Base-by-base conservation (phyloP, 2,888 invertebrate species). In the Hypomecis punctinalis region DNA sequence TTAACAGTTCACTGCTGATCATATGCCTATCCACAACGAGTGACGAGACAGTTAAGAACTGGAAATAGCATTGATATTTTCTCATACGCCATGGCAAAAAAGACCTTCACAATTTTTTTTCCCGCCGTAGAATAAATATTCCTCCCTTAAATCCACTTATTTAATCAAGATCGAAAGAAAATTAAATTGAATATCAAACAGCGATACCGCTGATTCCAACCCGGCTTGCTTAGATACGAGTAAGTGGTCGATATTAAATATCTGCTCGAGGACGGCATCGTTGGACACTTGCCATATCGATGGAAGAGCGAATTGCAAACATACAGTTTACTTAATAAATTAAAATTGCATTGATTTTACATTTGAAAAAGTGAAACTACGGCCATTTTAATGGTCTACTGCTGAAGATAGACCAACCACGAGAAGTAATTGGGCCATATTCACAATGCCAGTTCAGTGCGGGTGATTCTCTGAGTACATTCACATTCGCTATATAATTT, bases 221-320 rank as follows among this genome's bases (percentile, higher is more conserved):
- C 81, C 81, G 79, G 77, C 76, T 65, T 75, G 77, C 77, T 82
- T 81, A 87, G 87, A 89, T 86, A 89, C 56, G 39, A 37, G 37
- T 55, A 55, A 88, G 84, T 85, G 87, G 83, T 70, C 80, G 82
- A 81, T 91, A 88, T 83, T 91, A 85, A 85, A 88, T 87, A 86
- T 85, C 80, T 75, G 78, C 77, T 78, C 61, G 69, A 76, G 78
- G 71, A 79, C 64, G 70, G 76, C 71, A 6, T 69, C 71, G 71
- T 79, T 87, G 89, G 88, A 81, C 70, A 62, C 42, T 71, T 79
- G 85, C 86, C 88, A 87, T 62, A 53, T 57, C 61, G 61, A 65
- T 61, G 70, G 71, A 46, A 69, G 76, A 72, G 67, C 76, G 33
- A 43, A 48, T 51, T 47, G 35, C 63, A 42, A 55, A 59, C 54